Percentiles rank a stretch among this genome's conserved stretches.
phyloP scores from a whole-genome alignment of 2,113 vertebrate species.

The Odocoileus hemionus region DNA sequence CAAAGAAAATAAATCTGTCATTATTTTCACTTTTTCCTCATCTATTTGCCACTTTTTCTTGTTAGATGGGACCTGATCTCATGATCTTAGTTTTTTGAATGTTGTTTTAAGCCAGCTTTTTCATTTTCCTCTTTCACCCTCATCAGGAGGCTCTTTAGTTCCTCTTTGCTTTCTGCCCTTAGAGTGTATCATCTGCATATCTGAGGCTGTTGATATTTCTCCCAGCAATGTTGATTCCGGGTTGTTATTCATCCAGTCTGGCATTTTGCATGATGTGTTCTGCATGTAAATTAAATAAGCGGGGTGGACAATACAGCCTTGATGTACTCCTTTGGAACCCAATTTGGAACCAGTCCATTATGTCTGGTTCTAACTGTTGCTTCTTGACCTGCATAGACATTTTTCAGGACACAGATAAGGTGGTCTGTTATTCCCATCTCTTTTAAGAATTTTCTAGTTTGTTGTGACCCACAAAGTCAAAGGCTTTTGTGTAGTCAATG shows the following conservation, averaged over 20 bases:
- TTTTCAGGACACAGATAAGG: not conserved
- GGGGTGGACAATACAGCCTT: not conserved
- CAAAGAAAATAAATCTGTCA: not conserved
- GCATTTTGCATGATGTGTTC: not conserved
- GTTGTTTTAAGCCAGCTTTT: not conserved
- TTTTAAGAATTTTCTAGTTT: not conserved
- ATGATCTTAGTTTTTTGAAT: not conserved
- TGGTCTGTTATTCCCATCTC: not conserved
- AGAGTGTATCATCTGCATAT: not conserved
- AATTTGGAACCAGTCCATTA: not conserved
- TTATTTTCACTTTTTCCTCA: not conserved
- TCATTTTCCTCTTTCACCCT: not conserved
- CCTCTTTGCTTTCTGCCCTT: not conserved
- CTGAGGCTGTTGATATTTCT: not conserved
- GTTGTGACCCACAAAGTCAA: not conserved
- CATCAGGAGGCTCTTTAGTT: not conserved
- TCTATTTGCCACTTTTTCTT: not conserved
- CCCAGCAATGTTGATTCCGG: not conserved
- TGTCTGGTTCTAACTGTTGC: not conserved
- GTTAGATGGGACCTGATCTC: not conserved
- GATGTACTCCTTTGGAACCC: not conserved
- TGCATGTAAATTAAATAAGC: not conserved
- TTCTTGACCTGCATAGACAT: not conserved
- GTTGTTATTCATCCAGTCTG: not conserved
- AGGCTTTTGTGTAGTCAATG: not conserved